Evolutionary conservation across 1,140 invertebrate species (phyloP).

Genomic region (Nixonia krombeini): DNA sequence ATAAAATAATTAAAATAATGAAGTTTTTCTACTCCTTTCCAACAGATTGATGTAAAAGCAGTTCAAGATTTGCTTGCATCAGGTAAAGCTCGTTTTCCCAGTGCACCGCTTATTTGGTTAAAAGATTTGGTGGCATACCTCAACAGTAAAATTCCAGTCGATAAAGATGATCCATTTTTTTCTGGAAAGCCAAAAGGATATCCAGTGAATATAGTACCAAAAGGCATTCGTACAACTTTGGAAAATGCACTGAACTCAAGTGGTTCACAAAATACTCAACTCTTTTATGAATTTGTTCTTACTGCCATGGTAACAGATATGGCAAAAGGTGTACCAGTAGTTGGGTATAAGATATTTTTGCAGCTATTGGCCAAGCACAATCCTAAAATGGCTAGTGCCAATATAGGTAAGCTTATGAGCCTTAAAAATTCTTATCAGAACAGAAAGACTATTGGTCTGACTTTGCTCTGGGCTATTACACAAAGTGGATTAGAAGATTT

Average conservation of each 20-base stretch:
- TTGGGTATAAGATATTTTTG: constrained; percentile 80
- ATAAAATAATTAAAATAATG: not conserved
- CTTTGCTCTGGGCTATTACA: constrained; percentile 84
- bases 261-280: constrained; percentile 72
- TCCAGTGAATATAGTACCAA: constrained; percentile 73
- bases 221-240: constrained; percentile 70
- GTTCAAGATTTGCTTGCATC: constrained; percentile 71
- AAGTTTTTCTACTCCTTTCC: not conserved
- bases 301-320: constrained; percentile 78
- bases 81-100: constrained; percentile 74
- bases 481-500: constrained; percentile 82
- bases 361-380: constrained; percentile 78
- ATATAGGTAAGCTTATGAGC: constrained; percentile 75
- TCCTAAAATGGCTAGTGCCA: constrained; percentile 75
- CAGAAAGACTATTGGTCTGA: constrained; percentile 81
- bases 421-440: constrained; percentile 86
- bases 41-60: constrained; percentile 75
- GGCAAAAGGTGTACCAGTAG: constrained; percentile 74
- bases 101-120: constrained; percentile 76
- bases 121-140: constrained; percentile 77
- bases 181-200: constrained; percentile 69
- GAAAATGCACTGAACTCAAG: constrained; percentile 74
- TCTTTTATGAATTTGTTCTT: constrained; percentile 78
- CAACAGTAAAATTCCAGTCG: constrained; percentile 76
- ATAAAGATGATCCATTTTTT: constrained; percentile 76